phyloP scores from a whole-genome alignment of 2,797 vertebrate genomes.

The Urocyon cinereoargenteus region DNA sequence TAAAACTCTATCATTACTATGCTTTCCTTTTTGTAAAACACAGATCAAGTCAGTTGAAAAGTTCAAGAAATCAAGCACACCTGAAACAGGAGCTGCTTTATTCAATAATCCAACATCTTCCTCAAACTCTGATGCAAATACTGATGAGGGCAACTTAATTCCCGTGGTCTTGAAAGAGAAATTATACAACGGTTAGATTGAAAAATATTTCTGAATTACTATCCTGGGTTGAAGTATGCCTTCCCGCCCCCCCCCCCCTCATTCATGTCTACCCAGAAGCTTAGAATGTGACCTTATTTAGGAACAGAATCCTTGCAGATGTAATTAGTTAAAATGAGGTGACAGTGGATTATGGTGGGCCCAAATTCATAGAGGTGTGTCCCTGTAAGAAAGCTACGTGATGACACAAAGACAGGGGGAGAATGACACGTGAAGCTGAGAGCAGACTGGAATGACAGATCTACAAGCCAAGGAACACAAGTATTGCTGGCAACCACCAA shows the following conservation, averaged over 20 bases:
- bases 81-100: slow-evolving; percentile 98
- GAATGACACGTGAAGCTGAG: background rate
- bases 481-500: background rate
- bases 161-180: slow-evolving; percentile 87
- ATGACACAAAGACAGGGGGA: background rate
- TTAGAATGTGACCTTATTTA: background rate
- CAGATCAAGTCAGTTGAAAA: background rate
- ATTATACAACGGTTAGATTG: slow-evolving; percentile 47
- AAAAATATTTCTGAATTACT: background rate
- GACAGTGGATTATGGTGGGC: background rate
- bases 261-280: background rate
- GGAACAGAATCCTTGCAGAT: background rate
- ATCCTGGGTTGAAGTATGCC: background rate
- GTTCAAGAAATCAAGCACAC: slow-evolving; percentile 85
- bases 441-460: background rate
- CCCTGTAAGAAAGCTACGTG: background rate
- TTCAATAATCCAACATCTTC: slow-evolving; percentile 98
- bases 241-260: background rate
- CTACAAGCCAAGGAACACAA: background rate
- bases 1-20: background rate
- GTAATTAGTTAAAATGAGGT: background rate
- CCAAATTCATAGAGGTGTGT: background rate
- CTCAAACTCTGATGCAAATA: slow-evolving; percentile 98
- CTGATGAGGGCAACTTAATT: slow-evolving; percentile 96
- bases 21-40: slow-evolving; percentile 9